Evolutionary conservation across 2,113 vertebrate genomes (phyloP), one percentile per base, ranked within the genome.

Genomic region (Bos javanicus): DNA sequence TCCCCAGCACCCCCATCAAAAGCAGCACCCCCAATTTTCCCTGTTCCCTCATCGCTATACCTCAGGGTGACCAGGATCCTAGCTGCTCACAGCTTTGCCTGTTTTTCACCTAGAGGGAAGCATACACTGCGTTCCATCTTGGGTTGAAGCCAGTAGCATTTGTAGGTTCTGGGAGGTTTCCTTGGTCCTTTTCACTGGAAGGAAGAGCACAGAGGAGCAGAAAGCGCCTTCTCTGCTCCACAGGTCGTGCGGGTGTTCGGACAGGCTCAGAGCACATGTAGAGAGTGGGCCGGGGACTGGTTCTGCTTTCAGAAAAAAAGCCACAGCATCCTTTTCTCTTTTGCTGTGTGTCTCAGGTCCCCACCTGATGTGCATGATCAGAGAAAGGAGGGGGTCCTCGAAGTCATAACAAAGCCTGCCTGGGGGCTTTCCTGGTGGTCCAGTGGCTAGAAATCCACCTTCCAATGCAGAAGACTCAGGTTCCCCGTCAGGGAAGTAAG

Each of bases 21-120:
- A 6, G 7, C 39, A 33, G 59, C 25, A 15, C 90, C 14, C 6
- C 17, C 3, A 46, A 5, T 36, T 74, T 17, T n/a, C 25, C 33
- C 14, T 6, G 26, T 21, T 26, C 85, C 81, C 14, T 0, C 23
- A 6, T 43, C 3, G 1, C 16, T 21, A 0, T 3, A 26, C 9
- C 82, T 39, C 19, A 1, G 30, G 10, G 39, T 12, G 3, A 43
- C 36, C 5, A 0, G 0, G 7, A 48, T 8, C 19, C 54, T 10
- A 2, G 6, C 52, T 7, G 78, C 54, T 95, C 76, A 21, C 30
- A 17, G 30, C 30, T 9, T 6, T 50, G 86, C 89, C 84, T 78
- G 74, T 2, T 48, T 92, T 54, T 93, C 8, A 11, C 85, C 1
- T 17, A 43, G 84, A 33, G 7, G 50, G 59, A 56, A 28, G 30